These are phyloP conservation scores for Paradoxurus hermaphroditus DNA, from an alignment of 2,113 vertebrate genomes.

Conservation along the genomic window DNA sequence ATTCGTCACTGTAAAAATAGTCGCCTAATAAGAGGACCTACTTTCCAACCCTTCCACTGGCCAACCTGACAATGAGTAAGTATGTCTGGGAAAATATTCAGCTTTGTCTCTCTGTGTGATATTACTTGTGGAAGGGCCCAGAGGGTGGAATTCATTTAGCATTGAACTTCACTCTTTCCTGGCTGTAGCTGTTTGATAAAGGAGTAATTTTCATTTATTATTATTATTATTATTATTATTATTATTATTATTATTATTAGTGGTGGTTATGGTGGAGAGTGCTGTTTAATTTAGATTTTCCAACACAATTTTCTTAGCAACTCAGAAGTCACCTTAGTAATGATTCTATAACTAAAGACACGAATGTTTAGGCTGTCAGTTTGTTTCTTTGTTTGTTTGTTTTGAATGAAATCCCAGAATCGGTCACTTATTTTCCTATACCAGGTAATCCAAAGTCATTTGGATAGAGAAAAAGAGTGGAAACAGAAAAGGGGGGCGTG, in stretches of 20 bases:
- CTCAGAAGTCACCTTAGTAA: neutral
- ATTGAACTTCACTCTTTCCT: neutral
- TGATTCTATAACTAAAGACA: neutral
- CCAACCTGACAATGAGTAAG: neutral
- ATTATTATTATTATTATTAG: no score
- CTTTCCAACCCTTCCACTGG: neutral
- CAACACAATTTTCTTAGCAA: neutral
- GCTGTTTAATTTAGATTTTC: neutral
- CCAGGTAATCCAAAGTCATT: neutral
- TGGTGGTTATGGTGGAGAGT: no score
- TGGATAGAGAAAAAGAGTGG: neutral
- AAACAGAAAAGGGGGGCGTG: neutral
- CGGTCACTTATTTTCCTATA: neutral
- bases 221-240: no score
- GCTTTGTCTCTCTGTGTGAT: neutral
- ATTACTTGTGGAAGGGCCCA: neutral
- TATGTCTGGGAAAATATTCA: neutral
- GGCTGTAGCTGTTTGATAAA: no score
- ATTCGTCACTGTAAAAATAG: neutral
- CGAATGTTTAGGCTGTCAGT: neutral
- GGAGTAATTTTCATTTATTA: neutral
- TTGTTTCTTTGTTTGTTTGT: neutral
- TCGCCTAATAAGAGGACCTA: neutral
- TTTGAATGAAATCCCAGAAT: neutral
- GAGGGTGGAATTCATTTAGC: neutral